These are phyloP conservation scores for Scaptodrosophila lebanonensis DNA, from an alignment of 1,140 invertebrate genomes.

Conservation along the genomic window DNA sequence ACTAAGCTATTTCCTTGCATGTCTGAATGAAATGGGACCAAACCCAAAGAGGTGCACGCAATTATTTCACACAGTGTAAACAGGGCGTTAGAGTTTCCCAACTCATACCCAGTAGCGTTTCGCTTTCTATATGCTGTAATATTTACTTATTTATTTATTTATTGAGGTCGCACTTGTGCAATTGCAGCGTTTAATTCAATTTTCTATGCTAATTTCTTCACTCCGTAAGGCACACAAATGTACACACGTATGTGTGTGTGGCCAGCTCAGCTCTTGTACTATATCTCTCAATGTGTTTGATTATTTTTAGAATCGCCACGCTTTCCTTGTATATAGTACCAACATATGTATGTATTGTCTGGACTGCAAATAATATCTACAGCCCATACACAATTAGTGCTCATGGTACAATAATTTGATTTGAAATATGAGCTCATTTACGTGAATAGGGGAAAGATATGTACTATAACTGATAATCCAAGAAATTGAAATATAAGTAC, in stretches of 20 bases:
- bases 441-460: too few relatives aligned
- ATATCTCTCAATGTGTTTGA: conserved; percentile 3
- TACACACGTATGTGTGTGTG: neutral
- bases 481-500: too few relatives aligned
- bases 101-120: too few relatives aligned
- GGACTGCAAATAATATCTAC: too few relatives aligned
- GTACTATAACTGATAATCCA: too few relatives aligned
- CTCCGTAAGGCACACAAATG: neutral
- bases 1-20: too few relatives aligned
- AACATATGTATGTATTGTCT: too few relatives aligned
- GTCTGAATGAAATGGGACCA: too few relatives aligned
- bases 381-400: too few relatives aligned
- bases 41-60: too few relatives aligned
- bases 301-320: conserved; percentile 26
- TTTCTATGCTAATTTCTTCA: conserved; percentile 62
- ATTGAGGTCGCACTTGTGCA: conserved; percentile 36
- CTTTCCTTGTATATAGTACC: conserved; percentile 27
- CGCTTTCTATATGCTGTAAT: conserved; percentile 12
- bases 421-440: conserved; percentile 30
- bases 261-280: neutral
- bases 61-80: too few relatives aligned
- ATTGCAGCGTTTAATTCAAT: conserved; percentile 67
- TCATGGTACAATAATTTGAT: conserved; percentile 28
- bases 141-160: conserved; percentile 32
- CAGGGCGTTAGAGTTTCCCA: neutral